Conservation (phyloP, 2,113 vertebrate species). For the Epinephelus fuscoguttatus region DNA sequence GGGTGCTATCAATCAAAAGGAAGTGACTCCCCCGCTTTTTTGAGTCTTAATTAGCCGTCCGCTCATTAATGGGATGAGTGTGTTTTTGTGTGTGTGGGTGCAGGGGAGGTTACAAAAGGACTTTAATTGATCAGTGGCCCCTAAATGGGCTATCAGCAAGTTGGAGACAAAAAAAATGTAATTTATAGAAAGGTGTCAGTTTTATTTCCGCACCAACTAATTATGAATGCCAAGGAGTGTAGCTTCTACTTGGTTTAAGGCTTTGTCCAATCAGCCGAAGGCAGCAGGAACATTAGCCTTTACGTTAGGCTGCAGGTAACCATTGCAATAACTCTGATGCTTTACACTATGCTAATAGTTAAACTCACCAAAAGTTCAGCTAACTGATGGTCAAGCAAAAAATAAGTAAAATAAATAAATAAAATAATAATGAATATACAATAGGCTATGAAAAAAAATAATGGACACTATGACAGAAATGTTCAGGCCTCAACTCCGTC, state of each 20-base stretch:
- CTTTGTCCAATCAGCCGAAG: slow-evolving; percentile 37
- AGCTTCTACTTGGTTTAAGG: slow-evolving; percentile 49
- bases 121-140: slow-evolving; percentile 94
- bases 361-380: neutral
- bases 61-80: slow-evolving; percentile 92
- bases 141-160: slow-evolving; percentile 93
- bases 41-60: slow-evolving; percentile 96
- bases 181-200: slow-evolving; percentile 89
- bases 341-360: neutral
- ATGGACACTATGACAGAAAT: neutral
- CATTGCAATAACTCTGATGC: neutral
- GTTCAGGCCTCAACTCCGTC: neutral
- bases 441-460: no score
- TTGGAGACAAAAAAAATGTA: slow-evolving; percentile 92
- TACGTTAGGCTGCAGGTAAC: slow-evolving; percentile 1
- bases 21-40: slow-evolving; percentile 96
- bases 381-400: neutral
- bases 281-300: slow-evolving; percentile 18
- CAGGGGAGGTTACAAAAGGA: slow-evolving; percentile 92
- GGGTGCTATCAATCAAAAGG: slow-evolving; percentile 93
- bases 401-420: neutral
- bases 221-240: slow-evolving; percentile 67
- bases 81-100: slow-evolving; percentile 73
- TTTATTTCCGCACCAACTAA: slow-evolving; percentile 81
- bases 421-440: neutral